Evolutionary conservation across 2,113 vertebrate species (phyloP).

Genomic region (Salvelinus fontinalis): DNA sequence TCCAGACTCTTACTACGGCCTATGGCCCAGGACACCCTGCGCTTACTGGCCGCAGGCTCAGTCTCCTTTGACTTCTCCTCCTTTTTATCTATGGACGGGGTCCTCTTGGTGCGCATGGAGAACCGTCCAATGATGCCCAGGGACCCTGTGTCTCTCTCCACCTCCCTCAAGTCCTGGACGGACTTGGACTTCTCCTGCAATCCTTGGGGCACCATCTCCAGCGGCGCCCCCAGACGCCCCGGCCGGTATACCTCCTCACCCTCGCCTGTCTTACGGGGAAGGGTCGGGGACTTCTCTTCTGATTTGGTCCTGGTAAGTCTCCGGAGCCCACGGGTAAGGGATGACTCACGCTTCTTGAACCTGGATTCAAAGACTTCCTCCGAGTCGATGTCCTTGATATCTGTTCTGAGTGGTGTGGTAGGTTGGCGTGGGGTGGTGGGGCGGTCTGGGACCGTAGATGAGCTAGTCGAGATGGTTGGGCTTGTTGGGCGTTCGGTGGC

Average conservation of each 20-base stretch:
- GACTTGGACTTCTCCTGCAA: conserved; percentile 84
- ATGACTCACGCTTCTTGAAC: conserved; percentile 89
- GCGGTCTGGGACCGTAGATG: conserved; percentile 30
- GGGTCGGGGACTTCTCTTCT: conserved; percentile 80
- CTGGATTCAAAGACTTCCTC: conserved; percentile 94
- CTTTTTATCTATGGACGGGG: conserved; percentile 70
- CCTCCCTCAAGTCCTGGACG: conserved; percentile 84
- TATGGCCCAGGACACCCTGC: conserved; percentile 78
- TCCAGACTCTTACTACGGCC: conserved; percentile 76
- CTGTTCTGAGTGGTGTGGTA: conserved; percentile 49
- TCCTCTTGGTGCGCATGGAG: conserved; percentile 77
- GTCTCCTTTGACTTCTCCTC: conserved; percentile 47
- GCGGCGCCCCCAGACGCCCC: conserved; percentile 79
- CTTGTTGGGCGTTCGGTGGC: conserved; percentile 34
- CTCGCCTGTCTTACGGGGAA: conserved; percentile 61
- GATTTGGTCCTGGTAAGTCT: conserved; percentile 86
- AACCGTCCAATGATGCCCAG: conserved; percentile 84
- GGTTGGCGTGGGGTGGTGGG: conserved; percentile 42
- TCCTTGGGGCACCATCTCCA: conserved; percentile 76
- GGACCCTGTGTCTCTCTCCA: conserved; percentile 73
- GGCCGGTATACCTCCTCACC: conserved; percentile 90
- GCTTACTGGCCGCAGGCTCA: conserved; percentile 49
- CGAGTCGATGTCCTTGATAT: conserved; percentile 88
- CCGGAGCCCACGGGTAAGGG: conserved; percentile 83
- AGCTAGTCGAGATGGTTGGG: conserved; percentile 20